Evolutionary conservation across 2,888 invertebrate genomes (phyloP), one percentile per base, ranked within the genome.

Genomic region (Incurvaria masculella): DNA sequence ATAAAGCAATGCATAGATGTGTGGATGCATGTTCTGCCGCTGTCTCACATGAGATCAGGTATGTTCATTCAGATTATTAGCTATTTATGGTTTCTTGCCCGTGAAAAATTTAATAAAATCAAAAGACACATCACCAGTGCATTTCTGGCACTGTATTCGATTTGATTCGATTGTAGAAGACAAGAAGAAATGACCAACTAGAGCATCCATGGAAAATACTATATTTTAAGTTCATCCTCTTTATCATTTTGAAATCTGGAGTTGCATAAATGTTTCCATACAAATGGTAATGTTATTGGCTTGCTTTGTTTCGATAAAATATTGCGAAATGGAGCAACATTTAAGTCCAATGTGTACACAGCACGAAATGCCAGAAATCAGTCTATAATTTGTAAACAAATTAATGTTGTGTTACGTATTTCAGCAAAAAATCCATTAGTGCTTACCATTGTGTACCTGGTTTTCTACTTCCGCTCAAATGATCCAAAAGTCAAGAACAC

Each of bases 391-490:
- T 42, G 40, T 46, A 4, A 46, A 17, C 6, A 41, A 18, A 20
- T 46, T 20, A 18, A 16, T 46, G 6, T 21, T 27, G 23, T 23
- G 19, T 46, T 45, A 51, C 49, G 52, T 49, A 52, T 73, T 65
- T 33, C 63, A 79, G 79, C 72, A 1, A 67, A 72, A 58, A 65
- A 57, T 43, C 71, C 79, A 2, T 44, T 79, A 45, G 68, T 78
- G 1, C 64, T 62, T 4, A 69, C 69, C 52, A 57, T 79, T 49
- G 69, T 79, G 2, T 79, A 76, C 55, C 59, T 76, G 17, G 52
- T 79, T 49, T 78, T 70, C 55, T 76, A 68, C 52, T 72, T 72
- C 56, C 72, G 74, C 52, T 63, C 72, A 4, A 75, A 74, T 48
- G 63, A 51, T 51, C 66, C 56, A 38, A 65, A 68, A 26, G 46